A percentile compares a stretch with the other conserved stretches of the same genome.
Evolutionary conservation across 2,888 invertebrate species (phyloP).

Genomic region (Elgonia sp.): DNA sequence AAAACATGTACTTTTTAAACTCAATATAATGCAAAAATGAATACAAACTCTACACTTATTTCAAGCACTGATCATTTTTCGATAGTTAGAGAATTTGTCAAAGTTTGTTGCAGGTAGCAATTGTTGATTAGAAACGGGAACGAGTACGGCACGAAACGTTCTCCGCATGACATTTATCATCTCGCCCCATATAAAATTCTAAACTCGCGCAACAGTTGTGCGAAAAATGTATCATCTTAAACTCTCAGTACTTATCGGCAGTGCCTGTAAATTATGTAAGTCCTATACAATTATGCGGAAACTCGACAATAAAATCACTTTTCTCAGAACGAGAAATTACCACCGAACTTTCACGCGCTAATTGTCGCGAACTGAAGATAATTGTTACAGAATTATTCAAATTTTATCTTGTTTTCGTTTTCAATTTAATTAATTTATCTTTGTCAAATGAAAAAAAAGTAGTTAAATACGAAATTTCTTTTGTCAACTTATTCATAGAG

Average conservation of each 20-base stretch:
- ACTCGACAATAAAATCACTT: conserved; percentile 60
- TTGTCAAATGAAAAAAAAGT: too few relatives aligned
- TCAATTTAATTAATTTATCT: too few relatives aligned
- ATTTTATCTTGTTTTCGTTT: too few relatives aligned
- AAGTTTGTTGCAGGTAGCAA: neutral
- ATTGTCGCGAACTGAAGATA: conserved; percentile 28
- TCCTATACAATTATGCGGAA: conserved; percentile 64
- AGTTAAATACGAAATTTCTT: too few relatives aligned
- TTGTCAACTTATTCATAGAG: too few relatives aligned
- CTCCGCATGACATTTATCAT: conserved; percentile 51
- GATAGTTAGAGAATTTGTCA: neutral
- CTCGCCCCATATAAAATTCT: conserved; percentile 52
- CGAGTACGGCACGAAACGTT: conserved; percentile 43
- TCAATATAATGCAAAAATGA: too few relatives aligned
- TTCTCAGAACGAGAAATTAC: conserved; percentile 49
- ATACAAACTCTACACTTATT: too few relatives aligned
- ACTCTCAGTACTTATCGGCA: conserved; percentile 47
- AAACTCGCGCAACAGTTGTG: conserved; percentile 65
- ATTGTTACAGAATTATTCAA: conserved; percentile 9
- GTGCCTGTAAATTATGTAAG: conserved; percentile 55
- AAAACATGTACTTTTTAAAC: neutral
- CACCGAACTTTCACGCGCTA: conserved; percentile 57
- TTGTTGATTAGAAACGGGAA: neutral
- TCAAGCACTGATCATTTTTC: neutral
- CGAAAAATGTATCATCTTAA: conserved; percentile 49